Evolutionary conservation across 1,140 invertebrate species (phyloP).

Genomic region (Physella acuta): DNA sequence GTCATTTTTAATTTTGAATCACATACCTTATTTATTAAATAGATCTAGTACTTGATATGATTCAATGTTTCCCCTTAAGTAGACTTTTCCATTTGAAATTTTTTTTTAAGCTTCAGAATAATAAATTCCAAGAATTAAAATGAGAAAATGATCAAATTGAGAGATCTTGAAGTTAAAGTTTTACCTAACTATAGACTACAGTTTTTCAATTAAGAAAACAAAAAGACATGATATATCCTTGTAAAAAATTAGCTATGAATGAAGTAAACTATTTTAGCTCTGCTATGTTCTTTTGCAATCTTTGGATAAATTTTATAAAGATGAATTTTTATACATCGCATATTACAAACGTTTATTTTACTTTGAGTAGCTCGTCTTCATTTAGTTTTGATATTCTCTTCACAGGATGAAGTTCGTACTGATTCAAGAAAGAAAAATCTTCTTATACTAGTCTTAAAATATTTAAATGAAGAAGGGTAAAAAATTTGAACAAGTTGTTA

Average conservation of each 20-base stretch:
- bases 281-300: neutral
- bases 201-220: neutral
- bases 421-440: conserved; percentile 73
- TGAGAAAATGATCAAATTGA: no score
- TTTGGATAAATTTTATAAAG: neutral
- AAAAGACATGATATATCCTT: neutral
- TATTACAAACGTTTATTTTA: neutral
- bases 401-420: conserved; percentile 63
- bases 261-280: neutral
- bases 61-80: no score
- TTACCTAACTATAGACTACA: no score
- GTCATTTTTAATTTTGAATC: no score
- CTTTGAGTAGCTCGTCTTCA: no score
- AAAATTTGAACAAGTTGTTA: no score
- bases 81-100: no score
- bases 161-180: no score
- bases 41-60: no score
- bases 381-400: conserved; percentile 21
- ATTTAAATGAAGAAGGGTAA: conserved; percentile 74
- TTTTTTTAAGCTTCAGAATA: no score
- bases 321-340: neutral
- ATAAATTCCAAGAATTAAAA: no score
- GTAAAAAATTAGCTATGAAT: neutral
- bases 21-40: no score
- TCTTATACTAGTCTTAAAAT: conserved; percentile 76